Conservation (phyloP, 1,140 invertebrate species). For the Eriocheir sinensis region DNA sequence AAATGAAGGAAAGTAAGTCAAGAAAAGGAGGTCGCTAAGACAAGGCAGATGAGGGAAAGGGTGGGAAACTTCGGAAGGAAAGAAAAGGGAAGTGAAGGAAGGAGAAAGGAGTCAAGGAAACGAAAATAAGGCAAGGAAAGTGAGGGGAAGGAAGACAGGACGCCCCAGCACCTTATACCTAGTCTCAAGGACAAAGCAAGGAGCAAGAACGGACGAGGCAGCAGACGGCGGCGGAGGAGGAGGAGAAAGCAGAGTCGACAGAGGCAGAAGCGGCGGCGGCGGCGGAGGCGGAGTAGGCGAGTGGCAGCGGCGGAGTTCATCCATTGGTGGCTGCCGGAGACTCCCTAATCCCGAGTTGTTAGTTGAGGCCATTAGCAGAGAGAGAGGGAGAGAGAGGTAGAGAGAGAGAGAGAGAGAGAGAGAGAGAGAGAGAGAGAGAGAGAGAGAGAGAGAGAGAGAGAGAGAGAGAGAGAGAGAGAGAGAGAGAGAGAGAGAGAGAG, state of each 20-base stretch:
- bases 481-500: not conserved
- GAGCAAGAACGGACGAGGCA: not conserved
- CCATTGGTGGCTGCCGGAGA: constrained; percentile 71
- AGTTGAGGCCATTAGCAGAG: constrained; percentile 64
- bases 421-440: not conserved
- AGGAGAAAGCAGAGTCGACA: not conserved
- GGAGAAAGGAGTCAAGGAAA: too few relatives aligned
- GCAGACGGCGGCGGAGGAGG: not conserved
- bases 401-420: not conserved
- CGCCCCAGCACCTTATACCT: too few relatives aligned
- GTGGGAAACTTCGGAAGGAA: not conserved
- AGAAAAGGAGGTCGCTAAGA: too few relatives aligned
- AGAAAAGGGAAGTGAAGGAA: not conserved
- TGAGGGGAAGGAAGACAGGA: not conserved
- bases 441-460: not conserved
- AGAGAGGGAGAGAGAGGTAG: not conserved
- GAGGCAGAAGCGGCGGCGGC: not conserved
- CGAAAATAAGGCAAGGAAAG: too few relatives aligned
- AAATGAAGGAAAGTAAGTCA: too few relatives aligned
- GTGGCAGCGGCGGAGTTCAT: constrained; percentile 66
- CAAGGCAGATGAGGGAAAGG: not conserved
- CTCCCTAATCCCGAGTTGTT: constrained; percentile 76
- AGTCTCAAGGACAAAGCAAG: too few relatives aligned
- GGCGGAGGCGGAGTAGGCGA: too few relatives aligned
- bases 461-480: not conserved